Evolutionary conservation across 2,888 invertebrate genomes (phyloP).

Genomic region (Operophtera brumata): DNA sequence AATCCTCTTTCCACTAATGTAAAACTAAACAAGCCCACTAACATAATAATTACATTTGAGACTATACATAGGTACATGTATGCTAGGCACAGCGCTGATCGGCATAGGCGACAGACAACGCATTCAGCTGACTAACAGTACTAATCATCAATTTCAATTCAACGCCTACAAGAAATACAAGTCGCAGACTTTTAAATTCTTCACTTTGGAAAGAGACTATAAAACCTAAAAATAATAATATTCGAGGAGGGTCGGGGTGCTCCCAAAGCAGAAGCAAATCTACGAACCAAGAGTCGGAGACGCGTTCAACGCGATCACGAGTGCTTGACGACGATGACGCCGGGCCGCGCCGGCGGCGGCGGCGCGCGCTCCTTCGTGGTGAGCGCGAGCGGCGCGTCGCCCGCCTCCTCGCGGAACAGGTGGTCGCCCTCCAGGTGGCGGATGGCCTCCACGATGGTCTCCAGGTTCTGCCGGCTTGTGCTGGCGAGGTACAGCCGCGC

Average conservation of each 20-base stretch:
- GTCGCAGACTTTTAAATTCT: slow-evolving; percentile 77
- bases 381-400: slow-evolving; percentile 82
- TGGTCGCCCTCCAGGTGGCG: slow-evolving; percentile 98
- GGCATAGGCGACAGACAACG: slow-evolving; percentile 53
- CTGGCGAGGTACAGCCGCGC: slow-evolving; percentile 73
- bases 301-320: slow-evolving; percentile 82
- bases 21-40: slow-evolving; percentile 56
- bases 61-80: slow-evolving; percentile 48
- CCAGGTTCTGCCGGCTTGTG: slow-evolving; percentile 95
- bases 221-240: slow-evolving; percentile 73
- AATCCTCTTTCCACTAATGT: slow-evolving; percentile 56
- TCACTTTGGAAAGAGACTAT: slow-evolving; percentile 78
- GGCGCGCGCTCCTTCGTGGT: slow-evolving; percentile 73
- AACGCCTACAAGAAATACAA: slow-evolving; percentile 65
- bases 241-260: slow-evolving; percentile 73
- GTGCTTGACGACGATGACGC: slow-evolving; percentile 94
- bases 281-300: slow-evolving; percentile 50
- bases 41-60: slow-evolving; percentile 67
- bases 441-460: slow-evolving; percentile 99
- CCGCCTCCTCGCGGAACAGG: slow-evolving; percentile 89
- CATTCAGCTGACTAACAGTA: slow-evolving; percentile 56
- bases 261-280: slow-evolving; percentile 58
- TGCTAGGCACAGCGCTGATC: slow-evolving; percentile 69
- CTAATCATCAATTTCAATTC: slow-evolving; percentile 56
- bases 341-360: slow-evolving; percentile 85